A percentile compares a stretch with the other conserved stretches of the same genome.
phyloP scores from a whole-genome alignment of 2,797 vertebrate genomes.

The Takifugu rubripes region DNA sequence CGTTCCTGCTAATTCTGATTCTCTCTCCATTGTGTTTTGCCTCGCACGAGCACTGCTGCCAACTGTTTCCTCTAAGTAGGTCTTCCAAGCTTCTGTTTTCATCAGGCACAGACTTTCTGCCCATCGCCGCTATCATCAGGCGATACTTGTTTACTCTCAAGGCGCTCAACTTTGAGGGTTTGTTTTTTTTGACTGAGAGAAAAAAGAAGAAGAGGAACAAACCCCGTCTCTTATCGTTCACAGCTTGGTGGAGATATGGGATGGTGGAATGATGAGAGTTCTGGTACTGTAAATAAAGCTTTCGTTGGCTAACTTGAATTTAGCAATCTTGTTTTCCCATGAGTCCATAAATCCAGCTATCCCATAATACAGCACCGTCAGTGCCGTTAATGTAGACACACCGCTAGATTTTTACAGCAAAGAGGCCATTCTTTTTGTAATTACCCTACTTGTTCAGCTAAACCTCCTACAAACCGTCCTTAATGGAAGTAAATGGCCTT shows the following conservation, averaged over 20 bases:
- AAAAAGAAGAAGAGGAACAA: constrained; percentile 39
- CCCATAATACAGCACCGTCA: constrained; percentile 25
- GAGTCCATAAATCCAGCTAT: no score
- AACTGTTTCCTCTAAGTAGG: constrained; percentile 54
- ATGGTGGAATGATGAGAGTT: neutral
- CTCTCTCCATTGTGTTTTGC: constrained; percentile 38
- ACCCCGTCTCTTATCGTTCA: constrained; percentile 53
- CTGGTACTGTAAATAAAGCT: no score
- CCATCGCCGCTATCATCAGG: constrained; percentile 45
- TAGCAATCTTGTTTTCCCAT: no score
- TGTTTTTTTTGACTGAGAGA: constrained; percentile 32
- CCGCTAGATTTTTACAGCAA: constrained; percentile 46
- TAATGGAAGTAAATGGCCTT: constrained; percentile 75
- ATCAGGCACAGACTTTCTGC: neutral
- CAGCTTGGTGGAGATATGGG: constrained; percentile 40
- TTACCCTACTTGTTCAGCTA: constrained; percentile 55
- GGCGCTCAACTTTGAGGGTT: constrained; percentile 37
- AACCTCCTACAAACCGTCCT: constrained; percentile 53
- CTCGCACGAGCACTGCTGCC: constrained; percentile 34
- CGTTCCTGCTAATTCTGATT: constrained; percentile 48
- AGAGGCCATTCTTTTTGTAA: constrained; percentile 64
- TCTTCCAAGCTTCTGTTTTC: constrained; percentile 44
- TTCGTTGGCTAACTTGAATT: no score
- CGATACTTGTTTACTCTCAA: constrained; percentile 55
- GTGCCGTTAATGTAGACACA: constrained; percentile 56